Conservation (phyloP, 2,888 invertebrate species). For the Portevinia maculata region DNA sequence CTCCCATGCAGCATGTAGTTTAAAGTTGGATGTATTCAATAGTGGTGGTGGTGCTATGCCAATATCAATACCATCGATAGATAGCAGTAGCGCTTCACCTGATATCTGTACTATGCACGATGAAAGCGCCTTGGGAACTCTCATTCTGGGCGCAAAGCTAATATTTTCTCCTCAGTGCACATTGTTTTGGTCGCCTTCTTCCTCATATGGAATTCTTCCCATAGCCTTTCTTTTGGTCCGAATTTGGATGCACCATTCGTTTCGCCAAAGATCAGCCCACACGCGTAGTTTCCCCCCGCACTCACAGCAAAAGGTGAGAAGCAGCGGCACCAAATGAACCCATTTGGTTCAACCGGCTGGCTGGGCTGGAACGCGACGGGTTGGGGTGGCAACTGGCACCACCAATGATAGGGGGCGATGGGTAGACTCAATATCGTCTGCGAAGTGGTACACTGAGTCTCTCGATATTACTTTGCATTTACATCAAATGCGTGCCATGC, state of each 20-base stretch:
- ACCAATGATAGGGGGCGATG: constrained; percentile 40
- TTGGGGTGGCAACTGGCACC: background rate
- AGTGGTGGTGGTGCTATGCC: constrained; percentile 9
- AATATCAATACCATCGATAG: constrained; percentile 54
- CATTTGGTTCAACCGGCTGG: constrained; percentile 27
- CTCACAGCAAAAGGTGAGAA: constrained; percentile 64
- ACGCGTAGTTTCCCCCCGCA: constrained; percentile 59
- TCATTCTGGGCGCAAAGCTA: constrained; percentile 59
- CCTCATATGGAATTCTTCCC: constrained; percentile 64
- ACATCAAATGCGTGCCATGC: constrained; percentile 83
- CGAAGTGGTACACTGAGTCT: constrained; percentile 70
- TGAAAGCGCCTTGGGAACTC: constrained; percentile 44
- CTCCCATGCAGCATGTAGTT: constrained; percentile 48
- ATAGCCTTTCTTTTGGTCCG: constrained; percentile 71
- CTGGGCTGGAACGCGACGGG: background rate
- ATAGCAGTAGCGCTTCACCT: constrained; percentile 32
- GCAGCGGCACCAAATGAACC: constrained; percentile 58
- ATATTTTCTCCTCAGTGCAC: constrained; percentile 46
- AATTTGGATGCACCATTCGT: constrained; percentile 73
- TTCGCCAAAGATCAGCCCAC: constrained; percentile 72
- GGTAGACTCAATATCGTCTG: constrained; percentile 62
- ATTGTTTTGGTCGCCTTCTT: constrained; percentile 30
- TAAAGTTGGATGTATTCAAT: constrained; percentile 22
- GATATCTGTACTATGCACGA: constrained; percentile 44
- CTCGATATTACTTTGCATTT: constrained; percentile 76